Percentiles rank a stretch among this genome's conserved stretches.
Evolutionary conservation across 2,888 invertebrate genomes (phyloP).

Genomic region (Yponomeuta cagnagella): DNA sequence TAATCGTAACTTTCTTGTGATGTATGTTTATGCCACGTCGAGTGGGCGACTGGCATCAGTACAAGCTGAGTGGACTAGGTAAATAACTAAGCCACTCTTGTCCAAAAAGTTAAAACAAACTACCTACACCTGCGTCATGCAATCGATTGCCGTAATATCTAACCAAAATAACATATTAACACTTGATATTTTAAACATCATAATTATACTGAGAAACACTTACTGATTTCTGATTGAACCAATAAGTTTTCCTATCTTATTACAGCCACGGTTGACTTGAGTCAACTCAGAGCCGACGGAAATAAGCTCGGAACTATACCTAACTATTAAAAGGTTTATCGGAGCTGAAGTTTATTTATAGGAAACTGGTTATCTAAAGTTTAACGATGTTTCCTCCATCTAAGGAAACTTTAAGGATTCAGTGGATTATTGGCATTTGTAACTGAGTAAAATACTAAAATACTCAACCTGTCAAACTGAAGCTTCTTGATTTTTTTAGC

Average conservation of each 20-base stretch:
- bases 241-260: constrained; percentile 20
- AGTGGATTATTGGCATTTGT: background rate
- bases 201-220: constrained; percentile 24
- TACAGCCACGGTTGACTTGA: constrained; percentile 17
- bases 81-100: constrained; percentile 1
- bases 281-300: constrained; percentile 21
- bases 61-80: constrained; percentile 23
- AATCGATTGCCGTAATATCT: constrained; percentile 11
- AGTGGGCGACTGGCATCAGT: constrained; percentile 35
- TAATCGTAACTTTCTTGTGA: constrained; percentile 43
- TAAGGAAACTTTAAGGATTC: background rate
- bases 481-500: constrained; percentile 12
- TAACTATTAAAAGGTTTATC: constrained; percentile 2
- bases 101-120: constrained; percentile 1
- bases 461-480: background rate
- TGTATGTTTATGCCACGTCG: constrained; percentile 29
- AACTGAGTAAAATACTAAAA: background rate
- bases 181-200: constrained; percentile 20
- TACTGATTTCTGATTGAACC: constrained; percentile 24
- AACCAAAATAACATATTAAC: background rate
- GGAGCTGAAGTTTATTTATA: background rate
- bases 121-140: background rate
- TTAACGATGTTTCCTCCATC: background rate
- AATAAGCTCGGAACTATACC: background rate
- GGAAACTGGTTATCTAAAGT: background rate